Conservation (phyloP, 2,888 invertebrate genomes). For the Dolichomitus sp. region DNA sequence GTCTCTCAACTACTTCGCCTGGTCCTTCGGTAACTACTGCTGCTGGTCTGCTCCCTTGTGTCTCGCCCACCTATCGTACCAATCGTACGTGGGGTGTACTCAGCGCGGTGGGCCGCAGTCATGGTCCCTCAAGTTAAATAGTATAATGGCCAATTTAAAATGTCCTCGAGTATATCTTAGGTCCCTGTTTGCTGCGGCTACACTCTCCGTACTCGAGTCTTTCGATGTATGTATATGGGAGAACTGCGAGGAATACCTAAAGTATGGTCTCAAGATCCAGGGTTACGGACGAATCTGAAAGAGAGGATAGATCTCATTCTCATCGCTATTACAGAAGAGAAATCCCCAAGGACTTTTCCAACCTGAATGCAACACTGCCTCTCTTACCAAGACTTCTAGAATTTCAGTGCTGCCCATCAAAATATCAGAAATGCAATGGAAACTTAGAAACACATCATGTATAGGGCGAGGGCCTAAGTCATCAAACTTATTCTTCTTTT, state of each 20-base stretch:
- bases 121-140: conserved; percentile 85
- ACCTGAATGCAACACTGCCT: not conserved
- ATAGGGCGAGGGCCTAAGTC: too few species aligned
- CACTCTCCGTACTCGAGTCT: conserved; percentile 12
- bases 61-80: conserved; percentile 56
- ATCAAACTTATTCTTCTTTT: not conserved
- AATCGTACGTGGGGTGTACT: conserved; percentile 68
- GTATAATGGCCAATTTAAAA: conserved; percentile 86
- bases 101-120: conserved; percentile 60
- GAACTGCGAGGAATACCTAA: not conserved
- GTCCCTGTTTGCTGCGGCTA: conserved; percentile 79
- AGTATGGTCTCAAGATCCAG: conserved; percentile 1
- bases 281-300: not conserved
- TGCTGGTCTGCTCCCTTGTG: conserved; percentile 57
- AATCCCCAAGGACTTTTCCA: conserved; percentile 19
- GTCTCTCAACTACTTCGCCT: conserved; percentile 73
- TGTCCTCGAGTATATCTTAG: conserved; percentile 83
- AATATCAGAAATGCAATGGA: not conserved
- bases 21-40: conserved; percentile 67
- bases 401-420: not conserved
- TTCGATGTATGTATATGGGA: conserved; percentile 19
- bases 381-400: not conserved
- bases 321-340: conserved; percentile 20
- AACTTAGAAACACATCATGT: not conserved
- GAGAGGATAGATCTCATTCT: conserved; percentile 1